Evolutionary conservation across 2,888 invertebrate genomes (phyloP).

Genomic region (Lepidonotus clava): DNA sequence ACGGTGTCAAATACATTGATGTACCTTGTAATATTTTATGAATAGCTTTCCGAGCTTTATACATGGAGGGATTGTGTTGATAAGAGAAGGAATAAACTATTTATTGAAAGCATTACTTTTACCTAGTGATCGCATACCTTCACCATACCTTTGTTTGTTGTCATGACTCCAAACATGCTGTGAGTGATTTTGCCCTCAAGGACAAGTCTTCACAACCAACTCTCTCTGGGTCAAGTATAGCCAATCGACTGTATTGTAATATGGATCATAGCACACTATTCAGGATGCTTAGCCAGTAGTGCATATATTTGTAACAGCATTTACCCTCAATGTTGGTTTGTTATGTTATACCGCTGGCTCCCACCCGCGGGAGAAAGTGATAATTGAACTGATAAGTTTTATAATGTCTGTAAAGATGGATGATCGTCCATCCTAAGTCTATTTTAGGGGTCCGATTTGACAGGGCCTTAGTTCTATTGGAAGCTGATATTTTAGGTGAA

Average conservation of each 20-base stretch:
- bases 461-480: conserved; percentile 30
- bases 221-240: conserved; percentile 53
- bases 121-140: conserved; percentile 43
- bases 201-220: conserved; percentile 38
- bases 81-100: conserved; percentile 61
- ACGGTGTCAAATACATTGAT: conserved; percentile 61
- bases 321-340: conserved; percentile 54
- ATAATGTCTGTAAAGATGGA: conserved; percentile 43
- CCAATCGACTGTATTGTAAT: conserved; percentile 51
- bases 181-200: conserved; percentile 47
- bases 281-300: conserved; percentile 52
- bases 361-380: conserved; percentile 33
- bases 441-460: conserved; percentile 47
- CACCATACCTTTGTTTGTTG: conserved; percentile 53
- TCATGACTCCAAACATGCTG: conserved; percentile 44
- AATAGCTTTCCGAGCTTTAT: conserved; percentile 62
- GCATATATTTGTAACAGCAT: conserved; percentile 50
- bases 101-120: conserved; percentile 59
- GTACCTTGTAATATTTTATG: conserved; percentile 62
- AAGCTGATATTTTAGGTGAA: conserved; percentile 50
- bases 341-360: conserved; percentile 48
- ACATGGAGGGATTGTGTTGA: conserved; percentile 62
- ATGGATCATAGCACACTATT: conserved; percentile 44
- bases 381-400: conserved; percentile 46
- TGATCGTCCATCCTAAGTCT: conserved; percentile 24